Evolutionary conservation across 2,888 invertebrate species (phyloP).

Genomic region (Nebria salina): DNA sequence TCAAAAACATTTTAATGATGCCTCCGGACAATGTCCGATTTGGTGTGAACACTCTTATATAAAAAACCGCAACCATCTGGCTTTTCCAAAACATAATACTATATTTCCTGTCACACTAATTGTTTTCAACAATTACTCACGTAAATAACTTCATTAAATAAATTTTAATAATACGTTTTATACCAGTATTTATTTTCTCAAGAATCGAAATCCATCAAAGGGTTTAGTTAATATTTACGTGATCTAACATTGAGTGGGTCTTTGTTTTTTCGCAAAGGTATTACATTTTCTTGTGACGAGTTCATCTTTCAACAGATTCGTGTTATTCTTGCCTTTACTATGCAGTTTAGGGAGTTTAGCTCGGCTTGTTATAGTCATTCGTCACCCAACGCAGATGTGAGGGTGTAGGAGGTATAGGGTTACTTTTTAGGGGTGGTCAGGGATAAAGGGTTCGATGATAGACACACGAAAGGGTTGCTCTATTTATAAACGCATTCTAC

Average conservation of each 20-base stretch:
- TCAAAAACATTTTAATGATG: conserved; percentile 39
- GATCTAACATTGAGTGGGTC: no score
- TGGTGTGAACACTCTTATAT: conserved; percentile 30
- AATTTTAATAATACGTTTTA: no score
- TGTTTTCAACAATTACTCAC: neutral
- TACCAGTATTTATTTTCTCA: neutral
- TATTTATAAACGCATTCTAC: neutral
- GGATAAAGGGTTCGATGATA: conserved; percentile 4
- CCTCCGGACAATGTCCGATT: conserved; percentile 43
- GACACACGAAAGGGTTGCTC: conserved; percentile 11
- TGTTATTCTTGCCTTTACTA: neutral
- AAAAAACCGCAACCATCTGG: conserved; percentile 28
- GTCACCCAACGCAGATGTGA: conserved; percentile 10
- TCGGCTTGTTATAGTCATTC: conserved; percentile 9
- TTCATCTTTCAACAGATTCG: conserved; percentile 5
- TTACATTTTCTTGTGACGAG: neutral
- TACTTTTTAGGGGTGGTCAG: conserved; percentile 21
- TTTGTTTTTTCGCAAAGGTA: neutral
- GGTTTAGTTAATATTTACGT: no score
- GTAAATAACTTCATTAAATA: neutral
- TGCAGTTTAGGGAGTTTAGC: neutral
- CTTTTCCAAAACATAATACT: neutral
- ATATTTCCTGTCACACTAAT: conserved; percentile 5
- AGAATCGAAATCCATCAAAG: no score
- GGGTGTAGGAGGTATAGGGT: conserved; percentile 20